These are phyloP conservation scores for Alentia gelatinosa DNA, from an alignment of 2,888 invertebrate genomes.

Conservation along the genomic window DNA sequence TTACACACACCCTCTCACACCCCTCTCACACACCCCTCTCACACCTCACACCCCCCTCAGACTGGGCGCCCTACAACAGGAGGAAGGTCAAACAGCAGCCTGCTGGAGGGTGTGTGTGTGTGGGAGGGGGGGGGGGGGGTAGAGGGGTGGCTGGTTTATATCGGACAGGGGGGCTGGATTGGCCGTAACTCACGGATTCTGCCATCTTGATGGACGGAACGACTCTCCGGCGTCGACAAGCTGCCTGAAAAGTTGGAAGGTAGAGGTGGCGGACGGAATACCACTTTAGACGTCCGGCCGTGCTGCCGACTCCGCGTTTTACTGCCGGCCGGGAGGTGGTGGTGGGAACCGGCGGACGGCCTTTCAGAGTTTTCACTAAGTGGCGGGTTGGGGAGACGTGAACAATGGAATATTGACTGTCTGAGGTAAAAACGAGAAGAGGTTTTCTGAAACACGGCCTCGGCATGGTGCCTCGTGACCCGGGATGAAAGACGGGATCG, in stretches of 20 bases:
- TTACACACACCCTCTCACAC: too few relatives aligned
- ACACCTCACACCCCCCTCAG: too few relatives aligned
- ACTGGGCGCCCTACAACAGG: too few relatives aligned
- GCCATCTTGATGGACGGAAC: neutral
- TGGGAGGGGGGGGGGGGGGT: neutral
- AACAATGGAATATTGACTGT: too few relatives aligned
- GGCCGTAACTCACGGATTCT: neutral
- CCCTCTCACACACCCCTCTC: too few relatives aligned
- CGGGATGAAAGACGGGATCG: too few relatives aligned
- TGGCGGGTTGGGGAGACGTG: too few relatives aligned
- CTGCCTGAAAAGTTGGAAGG: slow-evolving; percentile 25
- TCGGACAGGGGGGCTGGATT: neutral
- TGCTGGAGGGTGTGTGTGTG: neutral
- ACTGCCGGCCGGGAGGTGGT: neutral
- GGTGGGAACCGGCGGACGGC: too few relatives aligned
- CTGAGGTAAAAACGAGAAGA: too few relatives aligned
- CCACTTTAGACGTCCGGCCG: neutral
- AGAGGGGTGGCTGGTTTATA: neutral
- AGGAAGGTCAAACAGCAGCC: neutral
- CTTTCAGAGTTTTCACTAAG: too few relatives aligned
- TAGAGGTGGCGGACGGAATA: neutral
- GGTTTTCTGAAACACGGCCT: too few relatives aligned
- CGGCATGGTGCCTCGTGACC: too few relatives aligned
- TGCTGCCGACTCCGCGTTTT: neutral
- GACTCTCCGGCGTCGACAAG: neutral